phyloP scores from a whole-genome alignment of 2,797 vertebrate genomes.

The Monodelphis domestica region DNA sequence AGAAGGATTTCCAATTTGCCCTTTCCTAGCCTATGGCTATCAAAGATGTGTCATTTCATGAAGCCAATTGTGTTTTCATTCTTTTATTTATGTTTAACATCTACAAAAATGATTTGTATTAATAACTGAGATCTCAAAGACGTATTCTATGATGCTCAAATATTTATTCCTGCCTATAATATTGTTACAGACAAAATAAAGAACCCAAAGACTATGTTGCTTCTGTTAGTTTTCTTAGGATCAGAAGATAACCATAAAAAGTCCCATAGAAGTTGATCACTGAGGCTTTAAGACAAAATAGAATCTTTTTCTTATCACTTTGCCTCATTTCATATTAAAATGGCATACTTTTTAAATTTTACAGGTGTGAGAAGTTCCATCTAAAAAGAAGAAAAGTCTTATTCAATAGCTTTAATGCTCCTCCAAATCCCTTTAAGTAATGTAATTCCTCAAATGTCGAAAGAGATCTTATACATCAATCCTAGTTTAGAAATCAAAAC shows the following conservation, averaged over 20 bases:
- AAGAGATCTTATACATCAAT: not conserved
- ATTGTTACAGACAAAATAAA: not conserved
- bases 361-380: not conserved
- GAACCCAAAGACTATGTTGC: not conserved
- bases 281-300: not conserved
- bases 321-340: not conserved
- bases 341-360: not conserved
- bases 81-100: not conserved
- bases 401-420: not conserved
- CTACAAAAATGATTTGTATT: not conserved
- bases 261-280: not conserved
- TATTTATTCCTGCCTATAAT: not conserved
- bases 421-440: not conserved
- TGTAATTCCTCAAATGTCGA: not conserved
- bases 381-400: not conserved
- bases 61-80: not conserved
- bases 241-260: not conserved
- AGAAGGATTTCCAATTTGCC: not conserved
- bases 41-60: not conserved
- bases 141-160: not conserved
- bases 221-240: not conserved
- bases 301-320: not conserved
- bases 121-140: not conserved
- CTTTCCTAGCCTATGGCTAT: not conserved
- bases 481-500: not conserved